phyloP scores from a whole-genome alignment of 92 coral and sea anemone genomes.

The Paragorgia papillata region DNA sequence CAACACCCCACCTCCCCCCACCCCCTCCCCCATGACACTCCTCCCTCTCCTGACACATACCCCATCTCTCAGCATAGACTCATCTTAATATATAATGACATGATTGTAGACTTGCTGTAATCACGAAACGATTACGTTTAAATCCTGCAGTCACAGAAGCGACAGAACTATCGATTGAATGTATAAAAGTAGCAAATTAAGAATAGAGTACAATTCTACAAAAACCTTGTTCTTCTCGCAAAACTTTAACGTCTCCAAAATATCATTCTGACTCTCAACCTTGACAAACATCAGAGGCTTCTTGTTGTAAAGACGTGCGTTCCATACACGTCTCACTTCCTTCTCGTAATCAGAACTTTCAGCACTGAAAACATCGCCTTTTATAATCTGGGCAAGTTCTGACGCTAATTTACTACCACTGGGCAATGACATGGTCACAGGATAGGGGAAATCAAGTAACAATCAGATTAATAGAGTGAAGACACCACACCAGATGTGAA shows the following conservation, averaged over 20 bases:
- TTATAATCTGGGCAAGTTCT: background rate
- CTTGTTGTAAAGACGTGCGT: constrained; percentile 45
- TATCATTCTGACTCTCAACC: constrained; percentile 65
- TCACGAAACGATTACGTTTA: too few relatives aligned
- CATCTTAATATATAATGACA: too few relatives aligned
- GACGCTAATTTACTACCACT: background rate
- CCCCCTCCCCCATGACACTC: too few relatives aligned
- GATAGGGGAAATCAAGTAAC: background rate
- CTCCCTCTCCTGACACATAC: too few relatives aligned
- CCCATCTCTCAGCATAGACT: too few relatives aligned
- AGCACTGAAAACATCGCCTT: constrained; percentile 16
- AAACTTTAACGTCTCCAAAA: constrained; percentile 62
- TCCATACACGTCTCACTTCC: constrained; percentile 66
- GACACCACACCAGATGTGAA: too few relatives aligned
- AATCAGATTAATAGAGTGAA: too few relatives aligned
- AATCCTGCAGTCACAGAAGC: too few relatives aligned
- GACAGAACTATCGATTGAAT: too few relatives aligned
- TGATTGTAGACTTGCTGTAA: too few relatives aligned
- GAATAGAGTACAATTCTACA: background rate
- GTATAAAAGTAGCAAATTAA: too few relatives aligned
- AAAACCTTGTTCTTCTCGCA: constrained; percentile 69
- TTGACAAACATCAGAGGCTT: constrained; percentile 71
- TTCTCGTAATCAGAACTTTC: constrained; percentile 36
- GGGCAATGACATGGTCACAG: background rate
- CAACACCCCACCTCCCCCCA: too few relatives aligned